Percentiles rank a stretch among this genome's conserved stretches.
phyloP scores from a whole-genome alignment of 2,888 invertebrate genomes.

The Agonum fuliginosum region DNA sequence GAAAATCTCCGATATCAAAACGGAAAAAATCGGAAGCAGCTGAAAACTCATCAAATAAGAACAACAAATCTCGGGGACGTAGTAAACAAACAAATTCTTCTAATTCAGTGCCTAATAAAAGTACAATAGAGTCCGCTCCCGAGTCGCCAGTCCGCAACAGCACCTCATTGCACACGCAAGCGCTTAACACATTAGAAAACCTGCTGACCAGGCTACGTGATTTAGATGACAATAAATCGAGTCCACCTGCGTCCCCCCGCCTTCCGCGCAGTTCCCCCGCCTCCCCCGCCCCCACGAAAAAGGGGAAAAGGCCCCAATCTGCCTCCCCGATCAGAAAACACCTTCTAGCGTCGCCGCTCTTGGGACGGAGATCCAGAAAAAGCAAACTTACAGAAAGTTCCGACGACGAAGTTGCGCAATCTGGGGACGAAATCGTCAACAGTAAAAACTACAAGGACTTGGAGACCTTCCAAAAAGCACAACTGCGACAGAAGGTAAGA shows the following conservation, averaged over 20 bases:
- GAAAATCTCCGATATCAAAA: conserved; percentile 70
- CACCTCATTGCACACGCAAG: conserved; percentile 73
- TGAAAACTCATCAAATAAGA: conserved; percentile 58
- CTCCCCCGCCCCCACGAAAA: conserved; percentile 83
- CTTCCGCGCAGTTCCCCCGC: conserved; percentile 86
- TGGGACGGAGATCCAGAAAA: conserved; percentile 83
- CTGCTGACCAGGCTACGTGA: conserved; percentile 76
- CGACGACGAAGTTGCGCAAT: conserved; percentile 83
- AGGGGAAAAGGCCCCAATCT: conserved; percentile 84
- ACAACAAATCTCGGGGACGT: conserved; percentile 65
- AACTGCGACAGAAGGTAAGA: conserved; percentile 90
- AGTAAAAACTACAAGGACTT: conserved; percentile 88
- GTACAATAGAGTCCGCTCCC: conserved; percentile 55
- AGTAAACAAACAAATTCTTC: conserved; percentile 65
- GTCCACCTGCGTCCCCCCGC: conserved; percentile 76
- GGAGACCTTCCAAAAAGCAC: conserved; percentile 94
- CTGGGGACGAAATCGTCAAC: conserved; percentile 77
- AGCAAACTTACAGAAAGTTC: conserved; percentile 87
- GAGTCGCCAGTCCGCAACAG: conserved; percentile 63
- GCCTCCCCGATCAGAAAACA: conserved; percentile 87
- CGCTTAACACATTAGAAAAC: conserved; percentile 77
- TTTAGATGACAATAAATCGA: conserved; percentile 73
- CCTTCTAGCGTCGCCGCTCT: conserved; percentile 88
- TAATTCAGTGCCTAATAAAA: conserved; percentile 58
- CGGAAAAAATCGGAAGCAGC: conserved; percentile 69